Evolutionary conservation across 2,797 vertebrate genomes (phyloP).

Genomic region (Rousettus madagascariensis): DNA sequence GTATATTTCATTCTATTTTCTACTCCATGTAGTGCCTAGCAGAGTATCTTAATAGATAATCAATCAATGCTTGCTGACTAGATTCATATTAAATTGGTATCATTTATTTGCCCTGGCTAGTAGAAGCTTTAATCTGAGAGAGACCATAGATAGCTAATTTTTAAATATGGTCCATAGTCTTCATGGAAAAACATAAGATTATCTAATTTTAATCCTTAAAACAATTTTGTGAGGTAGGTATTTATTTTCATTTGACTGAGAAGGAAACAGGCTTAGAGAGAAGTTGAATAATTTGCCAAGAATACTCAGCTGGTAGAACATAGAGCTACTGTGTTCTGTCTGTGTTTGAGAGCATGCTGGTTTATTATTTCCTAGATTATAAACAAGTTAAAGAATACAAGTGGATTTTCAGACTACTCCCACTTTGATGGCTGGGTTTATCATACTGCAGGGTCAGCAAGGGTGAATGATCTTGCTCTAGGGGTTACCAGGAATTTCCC

Average conservation of each 20-base stretch:
- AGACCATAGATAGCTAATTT: not conserved
- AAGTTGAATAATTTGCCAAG: not conserved
- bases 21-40: not conserved
- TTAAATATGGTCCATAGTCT: not conserved
- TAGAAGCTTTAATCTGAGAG: not conserved
- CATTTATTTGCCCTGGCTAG: not conserved
- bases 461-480: not conserved
- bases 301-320: not conserved
- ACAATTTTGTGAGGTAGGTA: not conserved
- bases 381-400: not conserved
- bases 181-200: not conserved
- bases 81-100: not conserved
- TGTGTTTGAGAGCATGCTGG: not conserved
- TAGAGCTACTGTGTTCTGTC: not conserved
- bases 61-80: not conserved
- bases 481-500: not conserved
- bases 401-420: not conserved
- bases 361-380: not conserved
- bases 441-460: not conserved
- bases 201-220: conserved; percentile 16
- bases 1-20: not conserved
- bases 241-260: not conserved
- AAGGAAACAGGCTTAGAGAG: not conserved
- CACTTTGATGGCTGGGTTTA: not conserved
- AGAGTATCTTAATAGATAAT: not conserved